Percentiles rank a stretch among this genome's conserved stretches.
These are phyloP conservation scores for Engystomops pustulosus DNA, from an alignment of 2,113 vertebrate species.

Conservation along the genomic window DNA sequence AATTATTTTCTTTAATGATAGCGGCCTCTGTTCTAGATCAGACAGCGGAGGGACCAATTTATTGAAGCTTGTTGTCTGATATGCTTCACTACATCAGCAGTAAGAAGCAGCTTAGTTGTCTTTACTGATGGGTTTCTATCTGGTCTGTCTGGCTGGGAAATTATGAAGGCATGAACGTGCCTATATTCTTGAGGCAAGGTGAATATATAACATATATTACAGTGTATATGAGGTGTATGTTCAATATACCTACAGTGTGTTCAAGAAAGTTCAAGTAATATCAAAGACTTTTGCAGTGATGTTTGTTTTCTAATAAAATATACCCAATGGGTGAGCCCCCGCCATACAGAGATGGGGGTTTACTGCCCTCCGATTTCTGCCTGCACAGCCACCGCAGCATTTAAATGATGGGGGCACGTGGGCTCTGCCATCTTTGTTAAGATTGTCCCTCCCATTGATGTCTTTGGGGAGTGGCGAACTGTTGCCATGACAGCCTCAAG, in stretches of 20 bases:
- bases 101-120: neutral
- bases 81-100: neutral
- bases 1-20: slow-evolving; percentile 20
- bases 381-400: too few relatives aligned
- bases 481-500: too few relatives aligned
- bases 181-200: neutral
- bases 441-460: too few relatives aligned
- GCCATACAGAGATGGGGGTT: too few relatives aligned
- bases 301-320: too few relatives aligned
- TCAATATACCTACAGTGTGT: neutral
- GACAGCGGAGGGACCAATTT: slow-evolving; percentile 4
- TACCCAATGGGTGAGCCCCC: neutral
- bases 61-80: neutral
- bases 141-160: neutral
- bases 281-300: too few relatives aligned
- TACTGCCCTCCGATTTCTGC: too few relatives aligned
- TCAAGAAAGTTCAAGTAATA: too few relatives aligned
- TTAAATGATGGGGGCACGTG: too few relatives aligned
- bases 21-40: neutral
- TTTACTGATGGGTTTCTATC: neutral
- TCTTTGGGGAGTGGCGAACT: too few relatives aligned
- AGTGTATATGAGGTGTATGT: neutral
- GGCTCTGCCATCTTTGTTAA: too few relatives aligned
- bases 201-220: neutral
- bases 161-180: neutral